phyloP scores from a whole-genome alignment of 2,888 invertebrate genomes.

The Drosophila borealis region DNA sequence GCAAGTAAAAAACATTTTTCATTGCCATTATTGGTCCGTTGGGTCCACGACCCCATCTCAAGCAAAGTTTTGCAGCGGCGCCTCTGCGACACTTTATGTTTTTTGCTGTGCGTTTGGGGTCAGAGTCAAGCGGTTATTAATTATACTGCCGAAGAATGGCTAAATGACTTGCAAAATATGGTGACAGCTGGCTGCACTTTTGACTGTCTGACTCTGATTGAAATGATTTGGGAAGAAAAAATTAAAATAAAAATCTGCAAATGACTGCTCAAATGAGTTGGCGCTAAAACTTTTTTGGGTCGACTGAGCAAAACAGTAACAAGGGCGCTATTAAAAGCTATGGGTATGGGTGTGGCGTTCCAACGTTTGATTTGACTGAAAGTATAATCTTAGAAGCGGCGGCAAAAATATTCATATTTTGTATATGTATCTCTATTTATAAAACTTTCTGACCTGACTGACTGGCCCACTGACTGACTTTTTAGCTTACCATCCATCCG shows the following conservation, averaged over 20 bases:
- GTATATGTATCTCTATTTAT: too few relatives aligned
- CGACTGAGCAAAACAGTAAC: slow-evolving; percentile 11
- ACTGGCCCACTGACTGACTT: too few relatives aligned
- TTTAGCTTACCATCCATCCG: too few relatives aligned
- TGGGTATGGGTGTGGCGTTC: background rate
- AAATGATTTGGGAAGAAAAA: slow-evolving; percentile 49
- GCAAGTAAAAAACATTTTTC: slow-evolving; percentile 1
- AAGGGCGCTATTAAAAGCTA: slow-evolving; percentile 1
- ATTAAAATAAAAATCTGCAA: slow-evolving; percentile 24
- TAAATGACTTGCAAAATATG: slow-evolving; percentile 31
- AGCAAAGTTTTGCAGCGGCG: slow-evolving; percentile 25
- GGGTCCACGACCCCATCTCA: slow-evolving; percentile 35
- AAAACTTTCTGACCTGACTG: too few relatives aligned
- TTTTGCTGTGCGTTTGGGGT: slow-evolving; percentile 19
- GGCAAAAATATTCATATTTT: background rate
- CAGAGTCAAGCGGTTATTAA: slow-evolving; percentile 26
- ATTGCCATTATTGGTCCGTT: slow-evolving; percentile 38
- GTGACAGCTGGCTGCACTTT: slow-evolving; percentile 8
- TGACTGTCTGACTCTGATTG: slow-evolving; percentile 47
- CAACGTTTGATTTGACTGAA: background rate
- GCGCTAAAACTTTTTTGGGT: slow-evolving; percentile 35
- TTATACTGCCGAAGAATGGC: slow-evolving; percentile 40
- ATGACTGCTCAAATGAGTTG: slow-evolving; percentile 42
- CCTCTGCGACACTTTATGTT: slow-evolving; percentile 14
- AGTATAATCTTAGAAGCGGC: background rate